These are phyloP conservation scores for Caracal caracal DNA, from an alignment of 2,113 vertebrate genomes.

Conservation along the genomic window DNA sequence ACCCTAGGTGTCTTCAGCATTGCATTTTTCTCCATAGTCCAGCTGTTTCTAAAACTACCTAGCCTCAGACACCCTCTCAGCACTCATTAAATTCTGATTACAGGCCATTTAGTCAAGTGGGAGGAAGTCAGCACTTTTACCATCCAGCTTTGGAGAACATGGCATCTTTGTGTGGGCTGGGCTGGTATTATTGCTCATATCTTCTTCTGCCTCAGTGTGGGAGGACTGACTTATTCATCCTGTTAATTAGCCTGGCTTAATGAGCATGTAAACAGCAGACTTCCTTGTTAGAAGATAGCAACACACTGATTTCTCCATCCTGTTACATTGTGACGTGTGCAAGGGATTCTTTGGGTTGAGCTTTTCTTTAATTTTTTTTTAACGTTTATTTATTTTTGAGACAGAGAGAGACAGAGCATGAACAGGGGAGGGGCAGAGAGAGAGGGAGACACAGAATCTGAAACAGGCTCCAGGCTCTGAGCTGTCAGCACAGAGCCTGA, in stretches of 20 bases:
- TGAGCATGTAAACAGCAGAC: slow-evolving; percentile 44
- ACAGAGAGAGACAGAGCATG: too few relatives aligned
- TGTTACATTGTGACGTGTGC: slow-evolving; percentile 29
- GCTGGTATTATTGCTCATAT: slow-evolving; percentile 10
- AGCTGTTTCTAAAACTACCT: slow-evolving; percentile 5
- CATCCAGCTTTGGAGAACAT: neutral
- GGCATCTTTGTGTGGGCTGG: slow-evolving; percentile 9
- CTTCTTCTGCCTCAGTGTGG: neutral
- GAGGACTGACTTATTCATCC: neutral
- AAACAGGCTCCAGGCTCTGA: too few relatives aligned
- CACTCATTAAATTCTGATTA: slow-evolving; percentile 30
- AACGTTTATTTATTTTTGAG: too few relatives aligned
- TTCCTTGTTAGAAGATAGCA: slow-evolving; percentile 59
- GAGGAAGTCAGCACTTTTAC: slow-evolving; percentile 36
- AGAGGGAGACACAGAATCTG: too few relatives aligned
- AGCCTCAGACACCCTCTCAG: neutral
- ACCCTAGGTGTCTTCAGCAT: neutral
- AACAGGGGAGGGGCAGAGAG: too few relatives aligned
- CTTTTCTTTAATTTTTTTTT: too few relatives aligned
- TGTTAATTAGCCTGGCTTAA: slow-evolving; percentile 44
- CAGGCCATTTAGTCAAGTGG: neutral
- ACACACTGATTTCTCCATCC: neutral
- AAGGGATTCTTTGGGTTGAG: slow-evolving; percentile 28
- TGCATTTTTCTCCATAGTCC: neutral
- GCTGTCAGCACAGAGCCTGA: too few relatives aligned